Base-by-base conservation (phyloP, 2,888 invertebrate species). In the Mongoloraphidia duomilia region DNA sequence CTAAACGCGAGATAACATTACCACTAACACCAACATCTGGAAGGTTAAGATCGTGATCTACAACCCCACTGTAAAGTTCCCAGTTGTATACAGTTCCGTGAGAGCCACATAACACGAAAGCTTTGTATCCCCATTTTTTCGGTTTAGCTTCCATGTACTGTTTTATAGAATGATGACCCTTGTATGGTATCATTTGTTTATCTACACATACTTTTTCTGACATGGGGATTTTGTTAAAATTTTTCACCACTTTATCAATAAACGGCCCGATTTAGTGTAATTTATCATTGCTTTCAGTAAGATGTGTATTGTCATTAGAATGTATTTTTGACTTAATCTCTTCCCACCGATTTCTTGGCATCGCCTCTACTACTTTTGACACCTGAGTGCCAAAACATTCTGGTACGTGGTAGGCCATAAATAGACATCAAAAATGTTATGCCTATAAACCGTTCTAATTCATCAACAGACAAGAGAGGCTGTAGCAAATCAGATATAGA, bases 181-280 rank as follows among this genome's bases (percentile, higher is more conserved):
- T 56, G 53, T 59, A 61, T 4, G 60, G 60, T 2, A 61, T 55
- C 49, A 60, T 60, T 53, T 59, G 58, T 49, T 62, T 60, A 53
- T 62, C 57, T 9, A 61, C 49, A 36, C 53, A 50, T 14, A 51
- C 41, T 11, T 12, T 26, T 8, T 41, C 11, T 26, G 14, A 8
- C 12, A 13, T 14, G 8, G n/a, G n/a, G 11, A 41, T n/a, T 41
- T 50, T 46, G 14, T 36, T 14, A 40, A 52, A 57, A 35, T 52
- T 46, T n/a, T 39, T 48, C 35, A 47, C 49, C 36, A 58, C 44
- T 13, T 47, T 41, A 34, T 54, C 51, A 47, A 49, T 51, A 39
- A 58, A 48, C 17, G 58, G 56, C 33, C 52, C 37, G 5, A 59
- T 50, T 52, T 55, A 57, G 40, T 36, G 44, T 9, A 54, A 41